A percentile compares a stretch with the other conserved stretches of the same genome.
phyloP scores from a whole-genome alignment of 2,888 invertebrate species.

The Heteropelma amictum region DNA sequence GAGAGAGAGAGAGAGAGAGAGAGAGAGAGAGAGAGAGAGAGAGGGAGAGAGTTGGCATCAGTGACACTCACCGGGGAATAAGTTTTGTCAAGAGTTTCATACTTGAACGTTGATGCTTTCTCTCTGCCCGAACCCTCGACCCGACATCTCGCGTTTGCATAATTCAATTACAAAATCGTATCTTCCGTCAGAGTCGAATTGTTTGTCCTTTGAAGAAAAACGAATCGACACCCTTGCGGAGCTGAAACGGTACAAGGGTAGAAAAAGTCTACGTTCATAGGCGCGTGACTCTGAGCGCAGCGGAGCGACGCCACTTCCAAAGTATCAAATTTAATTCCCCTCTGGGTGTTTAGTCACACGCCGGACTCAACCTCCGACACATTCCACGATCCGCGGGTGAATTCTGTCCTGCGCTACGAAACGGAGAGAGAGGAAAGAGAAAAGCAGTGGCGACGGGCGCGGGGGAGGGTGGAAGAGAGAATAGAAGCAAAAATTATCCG shows the following conservation, averaged over 20 bases:
- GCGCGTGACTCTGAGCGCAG: conserved; percentile 71
- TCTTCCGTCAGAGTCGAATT: too few relatives aligned
- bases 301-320: conserved; percentile 75
- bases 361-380: conserved; percentile 39
- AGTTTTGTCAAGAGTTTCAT: too few relatives aligned
- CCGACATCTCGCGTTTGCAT: too few relatives aligned
- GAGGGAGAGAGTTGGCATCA: conserved; percentile 63
- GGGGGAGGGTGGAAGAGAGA: background rate
- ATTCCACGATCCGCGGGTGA: conserved; percentile 17
- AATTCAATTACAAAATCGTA: too few relatives aligned
- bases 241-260: too few relatives aligned
- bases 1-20: conserved; percentile 60
- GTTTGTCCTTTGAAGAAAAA: too few relatives aligned
- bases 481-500: conserved; percentile 8
- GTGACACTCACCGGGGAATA: too few relatives aligned
- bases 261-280: conserved; percentile 71
- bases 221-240: too few relatives aligned
- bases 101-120: too few relatives aligned
- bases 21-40: conserved; percentile 57
- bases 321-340: conserved; percentile 72
- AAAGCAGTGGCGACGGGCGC: background rate
- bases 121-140: too few relatives aligned
- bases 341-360: conserved; percentile 56
- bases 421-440: background rate
- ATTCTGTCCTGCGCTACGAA: background rate